Base-by-base conservation (phyloP, 1,140 invertebrate species). In the Manduca sexta region DNA sequence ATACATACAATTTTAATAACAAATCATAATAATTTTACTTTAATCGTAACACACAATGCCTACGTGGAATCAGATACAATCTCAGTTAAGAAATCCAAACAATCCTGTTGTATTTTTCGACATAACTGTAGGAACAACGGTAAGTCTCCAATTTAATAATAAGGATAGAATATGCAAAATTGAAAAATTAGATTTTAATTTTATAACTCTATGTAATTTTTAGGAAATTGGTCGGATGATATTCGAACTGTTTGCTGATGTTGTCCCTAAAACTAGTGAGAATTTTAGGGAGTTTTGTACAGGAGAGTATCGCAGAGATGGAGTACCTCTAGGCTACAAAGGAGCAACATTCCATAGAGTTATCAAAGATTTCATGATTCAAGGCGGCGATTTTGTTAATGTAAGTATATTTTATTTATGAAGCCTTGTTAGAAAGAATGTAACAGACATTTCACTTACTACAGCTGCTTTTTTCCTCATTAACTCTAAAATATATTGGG, bases 271-370 rank as follows among this genome's bases (percentile, higher is more conserved):
- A 88, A 99, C 98, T 5, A 97, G 95, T 62, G 98, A 99, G 89
- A 99, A 99, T 86, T 99, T 99, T 70, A 91, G 98, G 57, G 95
- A 99, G 76, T 94, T 99, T 74, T 99, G 98, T 78, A 99, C 98
- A 0, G 98, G 98, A 16, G 98, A 99, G 88, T 92, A 91, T 54
- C 88, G 92, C 60, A 88, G 92, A 61, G 98, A 99, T 71, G 95
- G 95, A 15, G 95, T 99, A n/a, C 97, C 97, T 0, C 89, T 98
- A 17, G 97, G 98, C 18, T 99, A 95, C 74, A 99, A 99, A 88
- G 95, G 96, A 56, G 94, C 94, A 21, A 93, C 93, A 74, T 99
- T 99, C 87, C 98, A 99, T 84, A 89, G 98, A 84, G 97, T 99
- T 33, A 99, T 99, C 43, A 99, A 99, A 88, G 97, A 95, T 85